phyloP scores from a whole-genome alignment of 2,113 vertebrate genomes.

The Pantherophis guttatus region DNA sequence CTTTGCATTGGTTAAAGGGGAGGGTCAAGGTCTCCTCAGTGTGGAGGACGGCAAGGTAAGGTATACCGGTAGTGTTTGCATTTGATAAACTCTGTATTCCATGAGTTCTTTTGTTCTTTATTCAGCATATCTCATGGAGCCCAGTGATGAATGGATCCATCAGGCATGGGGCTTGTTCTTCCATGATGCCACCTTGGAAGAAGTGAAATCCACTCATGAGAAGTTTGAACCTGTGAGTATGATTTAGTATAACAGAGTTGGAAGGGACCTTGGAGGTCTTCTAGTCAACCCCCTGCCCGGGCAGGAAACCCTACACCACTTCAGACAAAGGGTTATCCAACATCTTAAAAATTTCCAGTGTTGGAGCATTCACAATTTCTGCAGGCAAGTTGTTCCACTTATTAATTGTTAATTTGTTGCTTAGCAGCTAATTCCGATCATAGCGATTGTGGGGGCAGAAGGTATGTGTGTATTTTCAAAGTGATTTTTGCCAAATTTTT shows the following conservation, averaged over 20 bases:
- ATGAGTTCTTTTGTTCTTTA: background rate
- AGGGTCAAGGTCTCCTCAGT: background rate
- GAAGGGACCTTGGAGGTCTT: too few species aligned
- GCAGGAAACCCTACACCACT: too few species aligned
- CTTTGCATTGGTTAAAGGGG: background rate
- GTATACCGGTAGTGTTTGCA: background rate
- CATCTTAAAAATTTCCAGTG: too few species aligned
- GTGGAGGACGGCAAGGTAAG: background rate
- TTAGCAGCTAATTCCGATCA: background rate
- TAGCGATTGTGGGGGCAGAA: background rate
- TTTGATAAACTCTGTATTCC: background rate
- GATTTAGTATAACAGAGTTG: too few species aligned
- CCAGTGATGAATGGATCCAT: constrained; percentile 1
- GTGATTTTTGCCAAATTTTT: background rate
- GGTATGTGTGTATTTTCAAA: background rate
- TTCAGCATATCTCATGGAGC: background rate
- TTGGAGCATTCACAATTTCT: too few species aligned
- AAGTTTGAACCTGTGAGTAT: constrained; percentile 35
- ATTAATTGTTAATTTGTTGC: background rate
- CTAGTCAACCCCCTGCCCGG: too few species aligned
- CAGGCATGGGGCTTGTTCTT: constrained; percentile 33
- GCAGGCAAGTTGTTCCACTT: too few species aligned
- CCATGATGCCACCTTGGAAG: constrained; percentile 7
- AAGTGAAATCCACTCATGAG: background rate
- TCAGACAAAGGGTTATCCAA: too few species aligned